Percentiles rank a stretch among this genome's conserved stretches.
These are phyloP conservation scores for Drosophila paranaensis DNA, from an alignment of 2,888 invertebrate species.

Conservation along the genomic window DNA sequence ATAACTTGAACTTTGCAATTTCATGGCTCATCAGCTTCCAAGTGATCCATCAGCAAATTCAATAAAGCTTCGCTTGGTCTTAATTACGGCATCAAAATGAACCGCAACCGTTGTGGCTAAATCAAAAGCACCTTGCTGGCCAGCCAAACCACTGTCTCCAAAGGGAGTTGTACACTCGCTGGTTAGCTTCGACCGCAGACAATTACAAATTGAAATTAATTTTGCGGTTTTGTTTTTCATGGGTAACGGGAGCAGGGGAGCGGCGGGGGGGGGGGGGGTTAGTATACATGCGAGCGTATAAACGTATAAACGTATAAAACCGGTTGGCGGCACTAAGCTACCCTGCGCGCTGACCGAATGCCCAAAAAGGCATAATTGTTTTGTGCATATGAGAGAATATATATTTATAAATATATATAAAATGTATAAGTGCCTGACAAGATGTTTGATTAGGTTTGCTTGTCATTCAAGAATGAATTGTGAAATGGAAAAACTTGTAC, in stretches of 20 bases:
- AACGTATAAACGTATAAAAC: background rate
- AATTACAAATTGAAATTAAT: conserved; percentile 60
- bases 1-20: background rate
- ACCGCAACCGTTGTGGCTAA: conserved; percentile 37
- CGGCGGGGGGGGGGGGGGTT: too few species aligned
- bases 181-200: conserved; percentile 21
- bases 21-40: background rate
- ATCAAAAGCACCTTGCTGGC: conserved; percentile 23
- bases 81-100: conserved; percentile 31
- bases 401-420: background rate
- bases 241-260: too few species aligned
- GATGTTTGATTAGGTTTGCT: too few species aligned
- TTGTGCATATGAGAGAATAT: conserved; percentile 1
- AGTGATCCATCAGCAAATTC: conserved; percentile 13
- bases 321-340: background rate
- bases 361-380: conserved; percentile 3
- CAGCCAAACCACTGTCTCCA: conserved; percentile 4
- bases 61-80: conserved; percentile 22
- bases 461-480: too few species aligned
- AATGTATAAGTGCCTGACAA: too few species aligned
- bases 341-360: background rate
- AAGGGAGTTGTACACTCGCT: conserved; percentile 6
- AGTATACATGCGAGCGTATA: background rate
- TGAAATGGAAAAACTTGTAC: too few species aligned
- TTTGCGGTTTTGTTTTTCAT: conserved; percentile 42